phyloP scores from a whole-genome alignment of 2,797 vertebrate genomes.

The Lithobates sylvaticus region DNA sequence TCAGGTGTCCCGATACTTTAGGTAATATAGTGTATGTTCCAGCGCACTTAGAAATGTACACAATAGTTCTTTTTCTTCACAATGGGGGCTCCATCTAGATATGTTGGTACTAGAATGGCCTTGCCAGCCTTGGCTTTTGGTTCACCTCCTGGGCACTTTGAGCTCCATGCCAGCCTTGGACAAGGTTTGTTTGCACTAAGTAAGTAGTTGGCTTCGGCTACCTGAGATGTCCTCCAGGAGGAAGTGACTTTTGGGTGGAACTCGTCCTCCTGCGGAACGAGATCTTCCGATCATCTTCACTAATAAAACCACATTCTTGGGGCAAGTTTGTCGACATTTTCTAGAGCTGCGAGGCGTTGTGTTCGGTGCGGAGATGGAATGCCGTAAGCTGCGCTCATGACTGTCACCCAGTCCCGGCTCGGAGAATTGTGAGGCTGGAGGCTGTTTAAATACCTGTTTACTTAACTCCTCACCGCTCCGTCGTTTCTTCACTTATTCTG shows the following conservation, averaged over 20 bases:
- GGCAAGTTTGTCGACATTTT: slow-evolving; percentile 38
- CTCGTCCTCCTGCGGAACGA: not conserved
- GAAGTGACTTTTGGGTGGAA: not conserved
- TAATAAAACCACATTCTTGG: slow-evolving; percentile 27
- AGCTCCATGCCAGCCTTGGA: no score
- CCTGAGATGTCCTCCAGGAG: not conserved
- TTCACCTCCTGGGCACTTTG: no score
- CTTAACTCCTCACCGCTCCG: not conserved
- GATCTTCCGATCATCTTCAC: not conserved
- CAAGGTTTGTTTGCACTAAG: no score
- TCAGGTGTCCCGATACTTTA: no score
- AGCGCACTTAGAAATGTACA: no score
- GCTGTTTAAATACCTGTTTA: slow-evolving; percentile 4
- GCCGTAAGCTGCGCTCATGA: not conserved
- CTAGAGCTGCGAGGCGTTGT: slow-evolving; percentile 1
- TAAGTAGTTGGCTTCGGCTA: not conserved
- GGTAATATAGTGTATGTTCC: no score
- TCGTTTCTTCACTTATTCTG: not conserved
- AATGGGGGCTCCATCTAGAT: no score
- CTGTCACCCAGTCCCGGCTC: not conserved
- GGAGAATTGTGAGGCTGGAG: slow-evolving; percentile 15
- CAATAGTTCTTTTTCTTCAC: no score
- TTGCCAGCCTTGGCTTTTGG: no score
- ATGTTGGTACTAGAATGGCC: no score
- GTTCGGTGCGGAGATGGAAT: not conserved